Percentiles rank a stretch among this genome's conserved stretches.
These are phyloP conservation scores for crab-eating macaque (Macaca fascicularis) DNA, from an alignment of 2,113 vertebrate genomes.

Conservation along the genomic window DNA sequence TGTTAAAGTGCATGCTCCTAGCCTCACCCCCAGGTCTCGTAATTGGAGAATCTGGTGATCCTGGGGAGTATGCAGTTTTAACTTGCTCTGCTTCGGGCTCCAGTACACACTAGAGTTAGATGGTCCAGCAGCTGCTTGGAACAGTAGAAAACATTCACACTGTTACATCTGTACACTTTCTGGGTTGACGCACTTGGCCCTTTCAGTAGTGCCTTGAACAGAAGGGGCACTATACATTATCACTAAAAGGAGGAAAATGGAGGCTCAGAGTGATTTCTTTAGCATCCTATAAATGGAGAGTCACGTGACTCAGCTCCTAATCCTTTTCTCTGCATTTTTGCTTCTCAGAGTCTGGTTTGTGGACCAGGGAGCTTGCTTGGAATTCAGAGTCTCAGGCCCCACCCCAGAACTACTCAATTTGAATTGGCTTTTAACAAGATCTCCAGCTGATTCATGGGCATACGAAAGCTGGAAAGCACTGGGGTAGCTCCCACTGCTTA, in stretches of 20 bases:
- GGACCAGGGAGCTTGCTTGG: background rate
- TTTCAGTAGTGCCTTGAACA: background rate
- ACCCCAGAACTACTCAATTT: background rate
- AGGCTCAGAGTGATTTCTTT: background rate
- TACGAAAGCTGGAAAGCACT: background rate
- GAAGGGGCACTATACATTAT: background rate
- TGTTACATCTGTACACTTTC: background rate
- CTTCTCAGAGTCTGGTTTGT: background rate
- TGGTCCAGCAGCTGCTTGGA: background rate
- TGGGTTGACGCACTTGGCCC: background rate
- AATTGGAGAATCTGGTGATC: background rate
- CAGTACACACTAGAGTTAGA: background rate
- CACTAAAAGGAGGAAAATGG: background rate
- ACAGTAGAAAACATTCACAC: background rate
- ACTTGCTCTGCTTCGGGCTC: background rate
- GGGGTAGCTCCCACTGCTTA: background rate
- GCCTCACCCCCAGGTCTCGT: background rate
- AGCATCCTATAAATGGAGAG: background rate
- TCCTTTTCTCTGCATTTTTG: background rate
- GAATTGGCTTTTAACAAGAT: background rate
- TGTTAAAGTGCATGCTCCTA: rapidly evolving
- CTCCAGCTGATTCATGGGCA: background rate
- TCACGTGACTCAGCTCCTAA: background rate
- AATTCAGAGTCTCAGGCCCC: background rate
- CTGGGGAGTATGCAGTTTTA: background rate